phyloP scores from a whole-genome alignment of 2,797 vertebrate genomes.

The Microctenopoma steveboyesi region DNA sequence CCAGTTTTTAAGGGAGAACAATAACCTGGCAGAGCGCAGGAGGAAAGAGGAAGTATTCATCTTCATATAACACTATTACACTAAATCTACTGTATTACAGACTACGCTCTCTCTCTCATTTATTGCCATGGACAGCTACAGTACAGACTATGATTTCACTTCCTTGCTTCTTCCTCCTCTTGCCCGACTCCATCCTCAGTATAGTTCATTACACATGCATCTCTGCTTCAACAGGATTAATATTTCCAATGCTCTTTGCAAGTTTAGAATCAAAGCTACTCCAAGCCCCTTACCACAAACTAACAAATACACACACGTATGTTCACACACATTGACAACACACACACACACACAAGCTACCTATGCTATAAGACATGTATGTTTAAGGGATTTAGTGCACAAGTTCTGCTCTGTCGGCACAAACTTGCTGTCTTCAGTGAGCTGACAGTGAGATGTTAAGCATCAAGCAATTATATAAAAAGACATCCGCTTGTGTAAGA shows the following conservation, averaged over 20 bases:
- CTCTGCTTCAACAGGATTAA: conserved; percentile 67
- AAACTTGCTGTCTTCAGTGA: conserved; percentile 50
- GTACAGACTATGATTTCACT: conserved; percentile 43
- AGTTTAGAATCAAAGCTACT: conserved; percentile 64
- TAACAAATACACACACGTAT: conserved; percentile 16
- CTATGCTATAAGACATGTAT: conserved; percentile 26
- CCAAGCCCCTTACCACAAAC: conserved; percentile 40
- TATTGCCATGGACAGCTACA: conserved; percentile 48
- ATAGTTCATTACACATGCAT: conserved; percentile 61
- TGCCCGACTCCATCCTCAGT: conserved; percentile 39
- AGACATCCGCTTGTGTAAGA: conserved; percentile 77
- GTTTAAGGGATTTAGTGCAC: conserved; percentile 41
- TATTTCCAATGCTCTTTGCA: conserved; percentile 62
- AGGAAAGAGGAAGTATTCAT: conserved; percentile 46
- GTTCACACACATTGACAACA: conserved; percentile 7
- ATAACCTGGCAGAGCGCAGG: conserved; percentile 54
- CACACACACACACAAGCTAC: background rate
- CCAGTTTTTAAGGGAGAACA: conserved; percentile 65
- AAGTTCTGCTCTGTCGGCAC: conserved; percentile 27
- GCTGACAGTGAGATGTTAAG: conserved; percentile 69
- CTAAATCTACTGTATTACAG: conserved; percentile 23
- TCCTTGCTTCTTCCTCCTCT: conserved; percentile 26
- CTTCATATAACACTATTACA: conserved; percentile 37
- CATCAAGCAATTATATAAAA: conserved; percentile 68
- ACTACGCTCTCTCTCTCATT: conserved; percentile 22